These are phyloP conservation scores for Machimus atricapillus DNA, from an alignment of 2,888 invertebrate species.

Conservation along the genomic window DNA sequence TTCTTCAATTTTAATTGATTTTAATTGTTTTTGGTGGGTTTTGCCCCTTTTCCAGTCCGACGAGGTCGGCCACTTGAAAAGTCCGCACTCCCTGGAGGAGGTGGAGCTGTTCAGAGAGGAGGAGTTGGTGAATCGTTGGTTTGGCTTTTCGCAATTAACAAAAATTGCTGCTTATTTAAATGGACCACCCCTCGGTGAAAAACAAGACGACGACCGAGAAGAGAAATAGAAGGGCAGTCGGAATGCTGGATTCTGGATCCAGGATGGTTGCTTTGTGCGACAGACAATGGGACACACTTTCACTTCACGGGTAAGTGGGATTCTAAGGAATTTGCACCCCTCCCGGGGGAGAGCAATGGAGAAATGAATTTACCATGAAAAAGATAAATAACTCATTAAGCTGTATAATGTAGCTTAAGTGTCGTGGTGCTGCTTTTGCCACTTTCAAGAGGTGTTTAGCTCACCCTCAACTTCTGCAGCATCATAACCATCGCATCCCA, in stretches of 20 bases:
- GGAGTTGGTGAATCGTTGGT: not conserved
- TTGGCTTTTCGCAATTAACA: not conserved
- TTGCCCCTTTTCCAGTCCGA: not conserved
- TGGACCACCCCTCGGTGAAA: not conserved
- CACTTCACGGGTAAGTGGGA: not conserved
- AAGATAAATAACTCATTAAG: slow-evolving; percentile 16
- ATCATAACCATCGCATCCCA: not conserved
- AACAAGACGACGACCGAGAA: not conserved
- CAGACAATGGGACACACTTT: not conserved
- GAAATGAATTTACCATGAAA: not conserved
- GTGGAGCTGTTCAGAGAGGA: not conserved
- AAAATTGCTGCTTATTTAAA: slow-evolving; percentile 26
- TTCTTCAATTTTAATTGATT: not conserved
- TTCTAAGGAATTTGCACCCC: not conserved
- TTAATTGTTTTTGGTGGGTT: not conserved
- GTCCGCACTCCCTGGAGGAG: not conserved
- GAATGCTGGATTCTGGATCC: not conserved
- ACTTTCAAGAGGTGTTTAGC: not conserved
- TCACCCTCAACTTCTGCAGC: not conserved
- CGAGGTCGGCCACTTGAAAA: not conserved
- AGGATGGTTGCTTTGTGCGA: not conserved
- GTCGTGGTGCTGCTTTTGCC: not conserved
- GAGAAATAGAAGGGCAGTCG: not conserved
- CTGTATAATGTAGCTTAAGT: not conserved
- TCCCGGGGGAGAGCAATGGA: not conserved